phyloP scores from a whole-genome alignment of 1,140 invertebrate genomes.

The Panagrolaimus sp. region DNA sequence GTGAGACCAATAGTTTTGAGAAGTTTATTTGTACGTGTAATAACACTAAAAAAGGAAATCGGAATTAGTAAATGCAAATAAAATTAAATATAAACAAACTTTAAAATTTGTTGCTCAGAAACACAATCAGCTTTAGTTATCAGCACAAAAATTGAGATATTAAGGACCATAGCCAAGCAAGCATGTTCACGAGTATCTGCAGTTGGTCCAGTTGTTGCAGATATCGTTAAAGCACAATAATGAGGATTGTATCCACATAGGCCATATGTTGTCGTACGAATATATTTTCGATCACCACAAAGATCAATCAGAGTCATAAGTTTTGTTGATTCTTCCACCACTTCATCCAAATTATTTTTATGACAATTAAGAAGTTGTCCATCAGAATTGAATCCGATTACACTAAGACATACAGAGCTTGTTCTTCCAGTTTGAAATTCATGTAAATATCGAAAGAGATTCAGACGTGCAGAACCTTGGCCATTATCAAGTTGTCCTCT shows the following conservation, averaged over 20 bases:
- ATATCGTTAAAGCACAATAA: conserved; percentile 84
- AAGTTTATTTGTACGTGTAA: conserved; percentile 20
- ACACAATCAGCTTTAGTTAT: conserved; percentile 80
- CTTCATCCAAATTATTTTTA: conserved; percentile 85
- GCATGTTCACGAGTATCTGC: conserved; percentile 70
- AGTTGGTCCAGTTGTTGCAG: conserved; percentile 62
- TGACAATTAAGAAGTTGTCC: conserved; percentile 75
- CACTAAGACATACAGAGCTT: conserved; percentile 90
- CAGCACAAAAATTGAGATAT: conserved; percentile 81
- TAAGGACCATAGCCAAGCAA: conserved; percentile 73
- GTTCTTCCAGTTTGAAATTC: conserved; percentile 92
- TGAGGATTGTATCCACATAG: conserved; percentile 88
- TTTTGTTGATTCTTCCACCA: conserved; percentile 81
- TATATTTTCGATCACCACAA: conserved; percentile 89
- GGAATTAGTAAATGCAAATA: not conserved
- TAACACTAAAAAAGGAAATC: conserved; percentile 21
- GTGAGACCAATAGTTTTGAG: conserved; percentile 26
- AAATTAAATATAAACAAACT: conserved; percentile 58
- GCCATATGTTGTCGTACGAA: conserved; percentile 87
- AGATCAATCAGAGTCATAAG: conserved; percentile 90
- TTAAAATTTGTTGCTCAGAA: conserved; percentile 63
- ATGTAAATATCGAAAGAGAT: conserved; percentile 90
- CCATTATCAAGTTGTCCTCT: conserved; percentile 93
- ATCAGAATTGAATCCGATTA: conserved; percentile 74
- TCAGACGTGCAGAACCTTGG: conserved; percentile 81